Percentiles rank a stretch among this genome's conserved stretches.
phyloP scores from a whole-genome alignment of 2,888 invertebrate species.

The Megalurothrips usitatus region DNA sequence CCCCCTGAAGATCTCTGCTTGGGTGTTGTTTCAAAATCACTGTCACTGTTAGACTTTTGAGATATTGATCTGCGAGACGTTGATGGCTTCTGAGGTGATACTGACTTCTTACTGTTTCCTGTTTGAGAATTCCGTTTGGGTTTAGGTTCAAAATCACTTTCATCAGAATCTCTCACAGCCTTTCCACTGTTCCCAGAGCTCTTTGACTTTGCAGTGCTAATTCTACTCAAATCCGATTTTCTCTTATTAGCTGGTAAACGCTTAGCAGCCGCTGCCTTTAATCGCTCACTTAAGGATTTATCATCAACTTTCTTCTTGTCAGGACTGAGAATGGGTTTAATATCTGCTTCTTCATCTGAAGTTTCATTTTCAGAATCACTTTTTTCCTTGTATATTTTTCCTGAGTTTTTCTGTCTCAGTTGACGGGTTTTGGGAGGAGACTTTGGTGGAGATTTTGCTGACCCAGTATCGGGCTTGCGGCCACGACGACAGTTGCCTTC shows the following conservation, averaged over 20 bases:
- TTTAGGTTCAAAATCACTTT: conserved; percentile 37
- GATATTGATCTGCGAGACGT: background rate
- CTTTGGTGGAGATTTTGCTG: conserved; percentile 35
- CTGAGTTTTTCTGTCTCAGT: conserved; percentile 44
- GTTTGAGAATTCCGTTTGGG: conserved; percentile 29
- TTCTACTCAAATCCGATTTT: background rate
- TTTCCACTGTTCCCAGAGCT: too few species aligned
- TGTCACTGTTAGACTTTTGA: conserved; percentile 29
- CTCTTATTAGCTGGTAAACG: background rate
- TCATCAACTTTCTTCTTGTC: background rate
- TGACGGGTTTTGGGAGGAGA: conserved; percentile 38
- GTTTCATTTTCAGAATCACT: conserved; percentile 47
- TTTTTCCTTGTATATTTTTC: conserved; percentile 31
- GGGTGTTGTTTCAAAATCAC: conserved; percentile 29
- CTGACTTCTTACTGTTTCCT: background rate
- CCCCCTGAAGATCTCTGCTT: conserved; percentile 31
- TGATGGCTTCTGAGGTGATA: background rate
- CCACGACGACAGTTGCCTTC: conserved; percentile 45
- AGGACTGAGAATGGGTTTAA: conserved; percentile 11
- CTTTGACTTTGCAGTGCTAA: background rate
- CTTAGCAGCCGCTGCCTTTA: background rate
- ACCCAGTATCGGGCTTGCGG: background rate
- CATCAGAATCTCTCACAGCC: background rate
- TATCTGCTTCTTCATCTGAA: conserved; percentile 40
- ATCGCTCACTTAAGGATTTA: conserved; percentile 20